Conservation (phyloP, 1,140 invertebrate genomes). For the Drosophila miranda region DNA sequence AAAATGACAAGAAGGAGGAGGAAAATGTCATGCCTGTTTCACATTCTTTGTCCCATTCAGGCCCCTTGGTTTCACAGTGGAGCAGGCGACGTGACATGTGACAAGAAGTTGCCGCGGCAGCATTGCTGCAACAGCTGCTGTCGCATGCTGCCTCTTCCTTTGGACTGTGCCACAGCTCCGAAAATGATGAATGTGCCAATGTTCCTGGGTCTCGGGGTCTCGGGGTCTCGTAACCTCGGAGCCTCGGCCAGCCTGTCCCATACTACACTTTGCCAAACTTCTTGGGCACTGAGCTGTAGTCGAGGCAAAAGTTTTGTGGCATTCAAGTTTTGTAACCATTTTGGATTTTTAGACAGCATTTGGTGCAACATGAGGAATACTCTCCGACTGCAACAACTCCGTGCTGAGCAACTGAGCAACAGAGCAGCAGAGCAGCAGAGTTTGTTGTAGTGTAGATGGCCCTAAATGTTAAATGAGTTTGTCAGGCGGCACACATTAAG, state of each 20-base stretch:
- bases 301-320: constrained; percentile 58
- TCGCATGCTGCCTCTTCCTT: constrained; percentile 43
- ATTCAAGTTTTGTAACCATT: constrained; percentile 54
- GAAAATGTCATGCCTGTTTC: constrained; percentile 22
- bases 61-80: not conserved
- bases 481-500: constrained; percentile 40
- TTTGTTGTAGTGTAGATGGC: constrained; percentile 56
- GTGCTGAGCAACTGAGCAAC: constrained; percentile 32
- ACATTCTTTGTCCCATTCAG: constrained; percentile 17
- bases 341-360: constrained; percentile 71
- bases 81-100: constrained; percentile 73
- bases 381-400: constrained; percentile 19
- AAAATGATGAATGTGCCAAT: constrained; percentile 80
- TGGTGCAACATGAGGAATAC: constrained; percentile 54
- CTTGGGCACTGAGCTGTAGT: constrained; percentile 36
- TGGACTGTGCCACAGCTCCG: constrained; percentile 21
- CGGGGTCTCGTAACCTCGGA: no score
- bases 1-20: not conserved
- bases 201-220: constrained; percentile 18
- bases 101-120: constrained; percentile 74
- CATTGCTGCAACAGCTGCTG: constrained; percentile 60
- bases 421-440: constrained; percentile 25
- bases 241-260: constrained; percentile 29
- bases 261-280: constrained; percentile 66
- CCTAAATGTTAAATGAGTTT: constrained; percentile 37